Evolutionary conservation across 2,113 vertebrate species (phyloP), one percentile per base, ranked within the genome.

Genomic region (Scomber scombrus): DNA sequence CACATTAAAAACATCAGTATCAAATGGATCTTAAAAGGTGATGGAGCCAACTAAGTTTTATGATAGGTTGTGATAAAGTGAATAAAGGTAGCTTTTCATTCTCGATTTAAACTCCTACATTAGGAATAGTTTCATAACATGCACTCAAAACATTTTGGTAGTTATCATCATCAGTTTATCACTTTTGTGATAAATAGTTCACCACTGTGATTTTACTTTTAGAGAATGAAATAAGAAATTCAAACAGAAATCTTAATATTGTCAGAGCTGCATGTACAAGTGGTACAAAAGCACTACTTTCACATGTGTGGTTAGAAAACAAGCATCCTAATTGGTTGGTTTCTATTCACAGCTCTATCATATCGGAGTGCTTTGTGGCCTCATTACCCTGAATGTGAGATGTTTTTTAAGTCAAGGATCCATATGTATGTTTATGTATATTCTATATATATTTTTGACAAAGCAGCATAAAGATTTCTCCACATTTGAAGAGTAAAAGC

Each of bases 381-480:
- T 31, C 5, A 51, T 5, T 4, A 54, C 7, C 31, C 18, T 11
- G 13, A 40, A 52, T 50, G 8, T 67, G 51, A 69, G 14, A 52
- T 51, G 75, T 26, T 9, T 11, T 1, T 23, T 18, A 71, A 4
- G 15, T 31, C n/a, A 68, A 62, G 61, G 43, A 63, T 47, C 13
- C 6, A 15, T 63, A 29, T 15, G 47, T 51, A 18, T 56, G 23
- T 26, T 26, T 26, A 26, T 26, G 23, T 26, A 26, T 26, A 26
- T 26, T 26, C 23, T 63, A 29, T 15, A 40, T 51, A 18, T 56
- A 46, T 23, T 23, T 21, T 26, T 40, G 9, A 40, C 34, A 15
- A 78, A 64, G 70, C 26, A 63, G 47, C 43, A 23, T 69, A 57
- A 69, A 85, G 11, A 87, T 75, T 34, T 55, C 40, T 47, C 63